These are phyloP conservation scores for Rotaria macrura DNA, from an alignment of 2,888 invertebrate species.

Conservation along the genomic window DNA sequence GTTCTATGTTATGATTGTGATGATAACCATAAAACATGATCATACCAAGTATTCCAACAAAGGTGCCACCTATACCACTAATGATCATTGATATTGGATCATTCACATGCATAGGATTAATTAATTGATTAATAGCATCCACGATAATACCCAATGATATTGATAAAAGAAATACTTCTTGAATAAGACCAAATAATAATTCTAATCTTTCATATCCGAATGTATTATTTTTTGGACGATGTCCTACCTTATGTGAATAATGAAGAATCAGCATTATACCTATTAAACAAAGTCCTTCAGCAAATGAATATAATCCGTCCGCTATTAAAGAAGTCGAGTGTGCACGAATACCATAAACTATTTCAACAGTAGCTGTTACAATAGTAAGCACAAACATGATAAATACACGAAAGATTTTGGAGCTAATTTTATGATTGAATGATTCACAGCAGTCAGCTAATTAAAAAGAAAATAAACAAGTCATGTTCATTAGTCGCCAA, in stretches of 20 bases:
- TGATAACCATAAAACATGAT: slow-evolving; percentile 5
- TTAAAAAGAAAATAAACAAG: background rate
- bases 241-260: background rate
- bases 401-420: background rate
- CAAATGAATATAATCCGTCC: slow-evolving; percentile 2
- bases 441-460: background rate
- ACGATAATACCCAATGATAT: background rate
- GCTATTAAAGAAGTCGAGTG: background rate
- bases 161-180: slow-evolving; percentile 17
- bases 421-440: background rate
- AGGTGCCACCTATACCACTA: background rate
- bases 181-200: background rate
- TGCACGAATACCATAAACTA: background rate
- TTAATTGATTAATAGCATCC: background rate
- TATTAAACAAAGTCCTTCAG: slow-evolving; percentile 4
- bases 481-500: too few relatives aligned
- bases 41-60: slow-evolving; percentile 1
- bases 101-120: background rate
- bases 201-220: background rate
- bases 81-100: background rate
- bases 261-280: background rate
- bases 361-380: background rate
- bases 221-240: background rate
- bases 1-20: slow-evolving; percentile 7
- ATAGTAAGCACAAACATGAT: background rate